phyloP scores from a whole-genome alignment of 2,113 vertebrate species.

The Peromyscus californicus region DNA sequence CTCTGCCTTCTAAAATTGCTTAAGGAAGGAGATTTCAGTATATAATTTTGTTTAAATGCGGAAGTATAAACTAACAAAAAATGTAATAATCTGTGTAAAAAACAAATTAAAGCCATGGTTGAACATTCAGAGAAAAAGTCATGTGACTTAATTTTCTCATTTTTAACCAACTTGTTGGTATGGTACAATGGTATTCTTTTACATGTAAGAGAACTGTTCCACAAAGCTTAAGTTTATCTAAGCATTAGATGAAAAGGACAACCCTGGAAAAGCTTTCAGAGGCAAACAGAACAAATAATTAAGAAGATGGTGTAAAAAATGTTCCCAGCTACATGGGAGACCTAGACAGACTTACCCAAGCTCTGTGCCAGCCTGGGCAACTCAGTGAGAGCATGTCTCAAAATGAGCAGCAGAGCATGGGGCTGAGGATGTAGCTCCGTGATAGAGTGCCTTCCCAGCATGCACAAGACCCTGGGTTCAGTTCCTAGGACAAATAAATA shows the following conservation, averaged over 20 bases:
- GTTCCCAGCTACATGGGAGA: background rate
- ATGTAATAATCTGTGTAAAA: background rate
- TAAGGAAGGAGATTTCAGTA: background rate
- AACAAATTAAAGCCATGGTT: background rate
- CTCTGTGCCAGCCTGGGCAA: background rate
- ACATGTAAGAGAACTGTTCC: background rate
- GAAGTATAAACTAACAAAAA: conserved; percentile 32
- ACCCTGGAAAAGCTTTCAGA: background rate
- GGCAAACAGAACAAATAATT: conserved; percentile 24
- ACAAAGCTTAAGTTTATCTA: background rate
- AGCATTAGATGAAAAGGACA: background rate
- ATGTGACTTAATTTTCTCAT: conserved; percentile 1
- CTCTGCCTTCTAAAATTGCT: conserved; percentile 24
- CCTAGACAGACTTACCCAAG: background rate
- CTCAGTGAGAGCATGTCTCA: background rate
- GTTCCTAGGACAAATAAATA: background rate
- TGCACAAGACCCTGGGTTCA: background rate
- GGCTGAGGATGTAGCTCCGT: background rate
- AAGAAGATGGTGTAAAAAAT: background rate
- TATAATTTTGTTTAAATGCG: conserved; percentile 27
- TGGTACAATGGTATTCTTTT: background rate
- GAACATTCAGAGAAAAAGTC: conserved; percentile 38
- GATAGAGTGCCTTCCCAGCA: background rate
- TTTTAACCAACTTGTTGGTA: conserved; percentile 3
- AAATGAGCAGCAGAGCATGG: background rate